Evolutionary conservation across 1,140 invertebrate species (phyloP).

Genomic region (Armadillidium nasatum): DNA sequence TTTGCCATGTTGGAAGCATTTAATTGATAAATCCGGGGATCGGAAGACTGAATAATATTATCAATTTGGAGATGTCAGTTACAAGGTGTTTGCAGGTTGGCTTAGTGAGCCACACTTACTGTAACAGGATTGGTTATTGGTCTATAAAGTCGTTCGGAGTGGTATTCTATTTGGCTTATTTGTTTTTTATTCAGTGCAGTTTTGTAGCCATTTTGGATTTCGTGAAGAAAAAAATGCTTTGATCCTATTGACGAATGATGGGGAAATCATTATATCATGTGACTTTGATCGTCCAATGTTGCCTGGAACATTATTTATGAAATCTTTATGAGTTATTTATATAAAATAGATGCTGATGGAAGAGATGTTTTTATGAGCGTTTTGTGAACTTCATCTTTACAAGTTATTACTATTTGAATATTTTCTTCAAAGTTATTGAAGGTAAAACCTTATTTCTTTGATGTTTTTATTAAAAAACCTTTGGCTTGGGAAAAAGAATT

Average conservation of each 20-base stretch:
- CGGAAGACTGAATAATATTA: background rate
- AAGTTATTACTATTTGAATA: too few species aligned
- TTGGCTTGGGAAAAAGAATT: too few species aligned
- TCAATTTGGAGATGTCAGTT: constrained; percentile 7
- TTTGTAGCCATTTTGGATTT: background rate
- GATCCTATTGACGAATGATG: background rate
- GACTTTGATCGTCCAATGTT: background rate
- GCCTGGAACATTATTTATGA: background rate
- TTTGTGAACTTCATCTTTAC: background rate
- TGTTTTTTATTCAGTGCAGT: background rate
- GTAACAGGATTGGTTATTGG: background rate
- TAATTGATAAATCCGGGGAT: background rate
- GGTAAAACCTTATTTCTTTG: too few species aligned
- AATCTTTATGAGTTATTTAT: background rate
- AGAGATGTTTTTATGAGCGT: background rate
- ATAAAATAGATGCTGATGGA: background rate
- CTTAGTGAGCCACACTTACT: background rate
- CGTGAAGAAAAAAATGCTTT: background rate
- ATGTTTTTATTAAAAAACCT: too few species aligned
- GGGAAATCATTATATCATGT: background rate
- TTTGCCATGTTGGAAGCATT: background rate
- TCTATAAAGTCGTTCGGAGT: constrained; percentile 7
- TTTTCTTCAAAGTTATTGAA: too few species aligned
- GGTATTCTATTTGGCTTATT: constrained; percentile 4
- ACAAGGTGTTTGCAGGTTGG: constrained; percentile 11